Evolutionary conservation across 1,140 invertebrate genomes (phyloP), one percentile per base, ranked within the genome.

Genomic region (Drosophila biarmipes): DNA sequence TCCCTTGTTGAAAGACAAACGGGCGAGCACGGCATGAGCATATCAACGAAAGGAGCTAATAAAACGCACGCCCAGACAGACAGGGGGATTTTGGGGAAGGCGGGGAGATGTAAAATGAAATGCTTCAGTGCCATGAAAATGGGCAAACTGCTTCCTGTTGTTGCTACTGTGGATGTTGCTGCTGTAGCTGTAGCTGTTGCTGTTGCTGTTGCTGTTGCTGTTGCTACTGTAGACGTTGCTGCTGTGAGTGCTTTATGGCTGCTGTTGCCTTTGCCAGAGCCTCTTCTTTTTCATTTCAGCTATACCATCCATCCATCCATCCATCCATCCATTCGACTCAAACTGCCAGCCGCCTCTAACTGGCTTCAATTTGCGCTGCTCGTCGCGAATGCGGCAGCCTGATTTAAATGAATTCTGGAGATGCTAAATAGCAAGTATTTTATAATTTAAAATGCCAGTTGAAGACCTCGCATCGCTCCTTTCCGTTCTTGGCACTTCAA

Each of bases 11-110:
- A 86, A 86, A 86, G 82, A 87, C 74, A 86, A 86, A 86, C 82
- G 82, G 76, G 74, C 84, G 78, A 78, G 84, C 78, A 86, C 82
- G 68, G 82, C 79, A 78, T 86, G 78, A 86, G 82, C 82, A 87
- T 86, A 87, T 86, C 82, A 86, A 86, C 82, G 84, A 87, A 87
- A 87, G 82, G 82, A 86, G 82, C 82, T 86, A 89, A 89, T 87
- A 87, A 87, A 89, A 87, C 82, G 66, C 84, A 84, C 75, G 74
- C 57, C 51, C 79, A 82, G 62, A 62, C 59, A 82, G 73, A 51
- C 63, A 71, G 43, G 34, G 45, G 38, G 52, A 43, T 54, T 40
- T 56, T 38, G 53, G 48, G 29, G 24, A n/a, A n/a, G n/a, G 51
- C 21, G 49, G 19, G 58, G 43, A 17, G 53, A 66, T 89, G 82